phyloP scores from a whole-genome alignment of 2,888 invertebrate species.

The Philereme transversata region DNA sequence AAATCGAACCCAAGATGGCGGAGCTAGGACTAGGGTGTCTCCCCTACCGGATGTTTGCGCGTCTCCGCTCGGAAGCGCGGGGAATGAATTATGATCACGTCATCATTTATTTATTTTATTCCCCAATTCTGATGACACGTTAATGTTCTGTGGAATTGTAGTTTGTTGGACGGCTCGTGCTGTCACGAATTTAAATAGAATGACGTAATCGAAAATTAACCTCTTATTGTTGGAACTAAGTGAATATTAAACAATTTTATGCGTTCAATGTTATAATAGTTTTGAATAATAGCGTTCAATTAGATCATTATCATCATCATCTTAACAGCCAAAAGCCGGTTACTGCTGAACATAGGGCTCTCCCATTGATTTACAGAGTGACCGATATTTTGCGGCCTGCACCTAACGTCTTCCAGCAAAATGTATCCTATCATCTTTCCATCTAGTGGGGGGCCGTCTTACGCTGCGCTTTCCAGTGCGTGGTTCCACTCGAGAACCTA shows the following conservation, averaged over 20 bases:
- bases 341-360: no score
- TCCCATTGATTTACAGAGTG: no score
- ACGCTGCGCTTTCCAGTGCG: no score
- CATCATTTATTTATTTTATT: conserved; percentile 68
- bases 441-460: no score
- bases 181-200: conserved; percentile 30
- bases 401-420: no score
- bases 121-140: conserved; percentile 61
- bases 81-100: conserved; percentile 56
- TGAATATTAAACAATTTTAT: conserved; percentile 12
- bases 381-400: no score
- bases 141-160: conserved; percentile 62
- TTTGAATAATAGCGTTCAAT: conserved; percentile 6
- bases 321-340: no score
- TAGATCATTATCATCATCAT: no score
- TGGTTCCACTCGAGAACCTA: no score
- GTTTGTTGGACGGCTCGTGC: conserved; percentile 46
- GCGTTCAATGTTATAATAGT: not conserved
- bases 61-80: conserved; percentile 68
- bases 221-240: conserved; percentile 21
- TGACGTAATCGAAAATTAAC: conserved; percentile 22
- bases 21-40: conserved; percentile 62
- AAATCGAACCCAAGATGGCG: conserved; percentile 74
- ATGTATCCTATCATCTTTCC: no score
- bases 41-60: conserved; percentile 67